These are phyloP conservation scores for Colletes gigas DNA, from an alignment of 1,140 invertebrate species.

Conservation along the genomic window DNA sequence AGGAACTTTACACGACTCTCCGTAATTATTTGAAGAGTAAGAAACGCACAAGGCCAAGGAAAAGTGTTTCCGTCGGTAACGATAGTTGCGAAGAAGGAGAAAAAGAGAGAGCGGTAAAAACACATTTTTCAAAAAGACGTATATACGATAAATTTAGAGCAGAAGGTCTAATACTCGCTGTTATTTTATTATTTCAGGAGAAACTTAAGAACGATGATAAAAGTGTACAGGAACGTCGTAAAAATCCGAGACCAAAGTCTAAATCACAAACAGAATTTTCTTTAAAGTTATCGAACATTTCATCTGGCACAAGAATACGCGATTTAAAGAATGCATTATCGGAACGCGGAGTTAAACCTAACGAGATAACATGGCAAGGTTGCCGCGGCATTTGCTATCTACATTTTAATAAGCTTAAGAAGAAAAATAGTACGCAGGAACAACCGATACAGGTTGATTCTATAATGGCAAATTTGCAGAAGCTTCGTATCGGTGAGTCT, in stretches of 20 bases:
- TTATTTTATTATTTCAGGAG: conserved; percentile 27
- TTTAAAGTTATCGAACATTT: conserved; percentile 84
- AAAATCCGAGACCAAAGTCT: conserved; percentile 48
- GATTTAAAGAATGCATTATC: conserved; percentile 85
- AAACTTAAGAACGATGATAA: conserved; percentile 50
- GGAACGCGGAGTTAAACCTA: conserved; percentile 85
- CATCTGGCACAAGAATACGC: conserved; percentile 83
- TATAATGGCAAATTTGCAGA: conserved; percentile 82
- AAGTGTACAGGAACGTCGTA: conserved; percentile 43
- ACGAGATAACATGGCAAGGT: conserved; percentile 85
- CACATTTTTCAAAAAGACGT: conserved; percentile 36
- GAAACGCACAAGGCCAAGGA: neutral
- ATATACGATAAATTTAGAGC: conserved; percentile 35
- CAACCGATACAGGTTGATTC: conserved; percentile 80
- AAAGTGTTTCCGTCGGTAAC: conserved; percentile 14
- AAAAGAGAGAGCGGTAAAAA: conserved; percentile 31
- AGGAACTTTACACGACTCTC: conserved; percentile 45
- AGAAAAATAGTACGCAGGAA: conserved; percentile 72
- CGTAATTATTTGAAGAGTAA: conserved; percentile 7
- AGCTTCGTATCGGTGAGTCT: conserved; percentile 77
- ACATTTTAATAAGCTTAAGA: conserved; percentile 83
- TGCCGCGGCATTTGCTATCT: conserved; percentile 84
- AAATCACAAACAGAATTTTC: conserved; percentile 81
- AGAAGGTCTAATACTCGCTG: conserved; percentile 14
- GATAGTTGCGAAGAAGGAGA: neutral